These are phyloP conservation scores for Progne subis DNA, from an alignment of 2,113 vertebrate species.

Conservation along the genomic window DNA sequence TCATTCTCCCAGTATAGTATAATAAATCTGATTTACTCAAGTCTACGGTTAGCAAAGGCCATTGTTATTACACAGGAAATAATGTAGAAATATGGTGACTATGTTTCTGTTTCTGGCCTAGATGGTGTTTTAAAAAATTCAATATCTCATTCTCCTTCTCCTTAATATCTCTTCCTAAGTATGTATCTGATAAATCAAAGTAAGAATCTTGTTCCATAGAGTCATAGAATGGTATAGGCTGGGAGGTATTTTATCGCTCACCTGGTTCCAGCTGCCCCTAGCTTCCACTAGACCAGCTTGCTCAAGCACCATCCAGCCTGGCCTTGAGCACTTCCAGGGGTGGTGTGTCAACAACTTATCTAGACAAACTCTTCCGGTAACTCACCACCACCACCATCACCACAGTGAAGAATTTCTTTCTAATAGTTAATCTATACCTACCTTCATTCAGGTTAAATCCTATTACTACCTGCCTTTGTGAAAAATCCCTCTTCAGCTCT, in stretches of 20 bases:
- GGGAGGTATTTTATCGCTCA: not conserved
- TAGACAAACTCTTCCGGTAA: not conserved
- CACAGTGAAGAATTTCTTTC: not conserved
- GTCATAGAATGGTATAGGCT: accelerated
- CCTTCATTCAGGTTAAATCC: not conserved
- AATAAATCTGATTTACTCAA: not conserved
- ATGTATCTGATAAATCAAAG: not conserved
- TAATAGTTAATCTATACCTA: not conserved
- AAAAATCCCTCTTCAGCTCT: not conserved
- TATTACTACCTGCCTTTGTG: not conserved
- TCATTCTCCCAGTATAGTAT: not conserved
- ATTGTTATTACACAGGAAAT: not conserved
- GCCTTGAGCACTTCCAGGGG: not conserved
- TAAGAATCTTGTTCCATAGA: not conserved
- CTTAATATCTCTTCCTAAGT: not conserved
- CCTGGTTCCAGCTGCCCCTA: not conserved
- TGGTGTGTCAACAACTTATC: not conserved
- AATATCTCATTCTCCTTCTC: not conserved
- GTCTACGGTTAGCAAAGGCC: not conserved
- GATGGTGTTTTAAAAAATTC: not conserved
- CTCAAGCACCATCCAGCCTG: not conserved
- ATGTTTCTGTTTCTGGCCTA: not conserved
- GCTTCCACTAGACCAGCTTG: not conserved
- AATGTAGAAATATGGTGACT: not conserved
- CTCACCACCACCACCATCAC: not conserved